Evolutionary conservation across 2,888 invertebrate species (phyloP).

Genomic region (Callinectes sapidus): DNA sequence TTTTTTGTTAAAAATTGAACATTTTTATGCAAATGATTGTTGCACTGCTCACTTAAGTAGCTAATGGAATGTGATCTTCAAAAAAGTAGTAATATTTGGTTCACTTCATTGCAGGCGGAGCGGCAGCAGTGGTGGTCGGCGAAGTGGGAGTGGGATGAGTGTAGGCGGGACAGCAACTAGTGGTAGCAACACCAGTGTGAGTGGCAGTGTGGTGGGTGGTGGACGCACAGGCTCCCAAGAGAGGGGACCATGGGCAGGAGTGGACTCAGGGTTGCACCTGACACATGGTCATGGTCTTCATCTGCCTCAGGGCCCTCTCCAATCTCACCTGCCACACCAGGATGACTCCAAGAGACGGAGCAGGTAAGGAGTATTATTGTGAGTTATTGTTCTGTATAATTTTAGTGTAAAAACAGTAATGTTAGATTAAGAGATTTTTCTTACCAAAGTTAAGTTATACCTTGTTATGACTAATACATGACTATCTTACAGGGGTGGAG

Average conservation of each 20-base stretch:
- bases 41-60: not conserved
- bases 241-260: constrained; percentile 43
- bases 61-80: not conserved
- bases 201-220: constrained; percentile 55
- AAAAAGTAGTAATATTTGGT: not conserved
- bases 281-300: constrained; percentile 40
- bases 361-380: constrained; percentile 32
- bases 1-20: too few relatives aligned
- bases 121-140: constrained; percentile 54
- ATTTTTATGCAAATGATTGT: not conserved
- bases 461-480: not conserved
- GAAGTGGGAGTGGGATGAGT: constrained; percentile 58
- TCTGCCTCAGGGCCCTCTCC: constrained; percentile 39
- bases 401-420: not conserved
- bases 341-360: constrained; percentile 59
- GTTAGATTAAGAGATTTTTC: not conserved
- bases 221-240: constrained; percentile 63
- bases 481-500: constrained; percentile 52
- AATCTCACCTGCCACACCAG: constrained; percentile 44
- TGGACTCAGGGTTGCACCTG: not conserved
- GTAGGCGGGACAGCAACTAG: constrained; percentile 52
- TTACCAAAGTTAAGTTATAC: not conserved
- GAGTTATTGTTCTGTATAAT: not conserved
- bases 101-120: constrained; percentile 51
- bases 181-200: constrained; percentile 55